Evolutionary conservation across 2,113 vertebrate species (phyloP), one percentile per base, ranked within the genome.

Genomic region (Phaetusa simplex): DNA sequence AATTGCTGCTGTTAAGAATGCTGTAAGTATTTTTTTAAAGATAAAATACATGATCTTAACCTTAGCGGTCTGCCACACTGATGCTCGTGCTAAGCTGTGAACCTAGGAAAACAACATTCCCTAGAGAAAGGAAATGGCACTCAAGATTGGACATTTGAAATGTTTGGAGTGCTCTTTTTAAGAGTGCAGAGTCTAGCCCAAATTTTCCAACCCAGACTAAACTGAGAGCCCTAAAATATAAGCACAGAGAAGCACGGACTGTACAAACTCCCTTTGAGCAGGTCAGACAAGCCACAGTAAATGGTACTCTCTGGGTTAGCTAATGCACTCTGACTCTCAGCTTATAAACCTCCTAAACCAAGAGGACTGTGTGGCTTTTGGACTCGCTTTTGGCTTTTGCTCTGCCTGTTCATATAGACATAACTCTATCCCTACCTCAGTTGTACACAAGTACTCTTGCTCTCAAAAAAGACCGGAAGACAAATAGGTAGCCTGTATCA

Each of bases 191-290:
- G 27, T 61, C 66, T 49, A 91, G 36, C 66, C 17, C 83, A 62
- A 61, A 56, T 87, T 94, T 94, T 89, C 61, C 12, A 72, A 72
- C 10, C 26, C 36, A 91, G 92, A 87, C 81, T 95, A 95, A 96
- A 95, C 80, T 84, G 45, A 79, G 11, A 82, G 36, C 49, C 55
- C 70, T 86, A 94, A 95, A 93, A 95, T 42, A 85, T 69, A 93
- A 94, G 93, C 93, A 93, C 10, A 87, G 45, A 88, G 72, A 71
- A 86, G 69, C 59, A 91, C 1, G 8, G 66, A 76, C 43, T 78
- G 12, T 55, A 56, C 64, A 83, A 83, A 88, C 56, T 70, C 32
- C 38, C 59, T 80, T 55, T 24, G 42, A 91, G 77, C 20, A 86
- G 86, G 59, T 29, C 58, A 88, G 76, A 53, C 29, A 64, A 94